phyloP scores from a whole-genome alignment of 2,888 invertebrate genomes.

The Acanthoscelides obtectus region DNA sequence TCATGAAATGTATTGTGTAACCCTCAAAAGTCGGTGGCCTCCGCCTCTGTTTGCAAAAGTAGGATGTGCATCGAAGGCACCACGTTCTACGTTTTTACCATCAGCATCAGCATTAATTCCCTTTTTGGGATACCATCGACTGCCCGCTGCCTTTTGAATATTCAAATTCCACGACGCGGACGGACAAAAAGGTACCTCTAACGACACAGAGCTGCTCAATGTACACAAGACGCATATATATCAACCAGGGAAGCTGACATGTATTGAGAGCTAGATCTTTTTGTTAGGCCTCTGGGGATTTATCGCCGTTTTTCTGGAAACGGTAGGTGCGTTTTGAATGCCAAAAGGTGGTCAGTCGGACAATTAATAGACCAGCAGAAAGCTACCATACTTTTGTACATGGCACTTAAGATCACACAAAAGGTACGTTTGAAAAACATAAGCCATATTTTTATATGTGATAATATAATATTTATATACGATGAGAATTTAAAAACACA shows the following conservation, averaged over 20 bases:
- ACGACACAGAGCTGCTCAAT: slow-evolving; percentile 13
- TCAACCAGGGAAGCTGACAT: slow-evolving; percentile 14
- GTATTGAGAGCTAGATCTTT: slow-evolving; percentile 12
- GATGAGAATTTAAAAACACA: too few species aligned
- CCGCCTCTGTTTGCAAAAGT: slow-evolving; percentile 20
- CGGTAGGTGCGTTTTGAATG: background rate
- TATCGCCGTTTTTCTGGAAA: slow-evolving; percentile 1
- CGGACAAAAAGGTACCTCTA: slow-evolving; percentile 12
- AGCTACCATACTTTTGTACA: too few species aligned
- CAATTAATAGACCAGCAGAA: background rate
- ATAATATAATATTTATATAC: too few species aligned
- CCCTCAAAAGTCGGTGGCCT: too few species aligned
- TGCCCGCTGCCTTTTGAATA: slow-evolving; percentile 21
- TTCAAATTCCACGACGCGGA: slow-evolving; percentile 25
- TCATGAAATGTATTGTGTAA: too few species aligned
- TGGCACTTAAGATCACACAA: too few species aligned
- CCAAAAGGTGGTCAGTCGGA: background rate
- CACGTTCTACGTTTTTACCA: slow-evolving; percentile 20
- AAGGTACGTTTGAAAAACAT: too few species aligned
- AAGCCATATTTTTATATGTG: too few species aligned
- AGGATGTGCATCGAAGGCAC: slow-evolving; percentile 18
- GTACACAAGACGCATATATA: slow-evolving; percentile 14
- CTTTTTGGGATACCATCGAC: slow-evolving; percentile 4
- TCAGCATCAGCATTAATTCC: background rate
- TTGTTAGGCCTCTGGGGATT: slow-evolving; percentile 2